These are phyloP conservation scores for Drymonia ruficornis DNA, from an alignment of 2,888 invertebrate genomes.

Conservation along the genomic window DNA sequence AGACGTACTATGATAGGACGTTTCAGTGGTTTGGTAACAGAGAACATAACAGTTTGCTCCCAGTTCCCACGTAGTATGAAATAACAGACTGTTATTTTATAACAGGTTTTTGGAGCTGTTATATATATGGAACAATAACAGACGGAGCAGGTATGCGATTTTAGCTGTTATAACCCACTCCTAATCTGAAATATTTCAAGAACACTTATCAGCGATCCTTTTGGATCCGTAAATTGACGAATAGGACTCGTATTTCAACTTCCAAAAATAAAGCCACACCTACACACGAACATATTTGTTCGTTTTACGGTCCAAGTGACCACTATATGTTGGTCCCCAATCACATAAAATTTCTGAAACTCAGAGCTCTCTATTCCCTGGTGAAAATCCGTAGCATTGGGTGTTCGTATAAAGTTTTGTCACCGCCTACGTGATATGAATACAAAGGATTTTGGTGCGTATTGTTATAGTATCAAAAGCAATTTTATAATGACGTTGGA, in stretches of 20 bases:
- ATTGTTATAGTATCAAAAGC: background rate
- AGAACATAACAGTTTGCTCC: no score
- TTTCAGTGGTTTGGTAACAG: no score
- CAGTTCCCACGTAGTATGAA: no score
- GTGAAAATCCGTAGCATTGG: background rate
- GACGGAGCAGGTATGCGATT: no score
- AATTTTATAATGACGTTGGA: background rate
- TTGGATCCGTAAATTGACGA: background rate
- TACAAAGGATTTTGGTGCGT: slow-evolving; percentile 3
- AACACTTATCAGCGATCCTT: background rate
- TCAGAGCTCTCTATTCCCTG: background rate
- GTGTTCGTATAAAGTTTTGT: background rate
- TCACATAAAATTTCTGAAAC: background rate
- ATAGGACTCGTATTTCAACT: background rate
- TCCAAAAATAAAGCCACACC: background rate
- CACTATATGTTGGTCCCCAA: background rate
- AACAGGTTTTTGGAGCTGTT: no score
- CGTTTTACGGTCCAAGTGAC: background rate
- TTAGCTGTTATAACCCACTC: no score
- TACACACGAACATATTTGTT: background rate
- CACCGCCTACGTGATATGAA: slow-evolving; percentile 2
- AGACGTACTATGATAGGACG: no score
- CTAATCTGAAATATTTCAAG: background rate
- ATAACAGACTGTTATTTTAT: no score
- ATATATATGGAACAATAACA: no score